Conservation (phyloP, 92 coral and sea anemone genomes). For the Epizoanthus rinbou region DNA sequence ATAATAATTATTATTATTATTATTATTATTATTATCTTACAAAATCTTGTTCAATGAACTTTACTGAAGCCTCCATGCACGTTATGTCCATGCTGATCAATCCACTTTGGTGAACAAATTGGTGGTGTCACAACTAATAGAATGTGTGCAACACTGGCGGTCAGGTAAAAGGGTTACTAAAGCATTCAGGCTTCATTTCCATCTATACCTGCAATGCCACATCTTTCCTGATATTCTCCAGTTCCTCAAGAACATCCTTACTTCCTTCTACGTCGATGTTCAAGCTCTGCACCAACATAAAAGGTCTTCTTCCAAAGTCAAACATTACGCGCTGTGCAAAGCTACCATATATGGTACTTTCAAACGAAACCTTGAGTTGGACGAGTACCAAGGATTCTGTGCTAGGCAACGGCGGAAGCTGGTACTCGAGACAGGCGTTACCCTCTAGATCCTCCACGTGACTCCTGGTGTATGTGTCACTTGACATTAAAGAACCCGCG, state of each 20-base stretch:
- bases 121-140: too few relatives aligned
- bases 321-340: conserved; percentile 63
- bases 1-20: too few relatives aligned
- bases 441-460: conserved; percentile 16
- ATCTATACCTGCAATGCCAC: conserved; percentile 24
- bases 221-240: conserved; percentile 22
- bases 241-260: conserved; percentile 2
- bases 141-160: too few relatives aligned
- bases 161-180: too few relatives aligned
- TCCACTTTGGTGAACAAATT: too few relatives aligned
- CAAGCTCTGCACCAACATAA: conserved; percentile 41
- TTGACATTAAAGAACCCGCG: neutral
- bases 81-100: too few relatives aligned
- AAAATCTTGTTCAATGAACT: too few relatives aligned
- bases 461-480: neutral
- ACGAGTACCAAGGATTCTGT: neutral
- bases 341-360: conserved; percentile 38
- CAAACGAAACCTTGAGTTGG: conserved; percentile 37
- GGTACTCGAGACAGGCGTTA: neutral
- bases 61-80: too few relatives aligned
- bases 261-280: conserved; percentile 53
- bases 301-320: conserved; percentile 61
- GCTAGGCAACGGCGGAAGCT: neutral
- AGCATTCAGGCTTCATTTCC: neutral
- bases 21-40: too few relatives aligned